Base-by-base conservation (phyloP, 2,797 vertebrate genomes). In the Tarsius wallacei region DNA sequence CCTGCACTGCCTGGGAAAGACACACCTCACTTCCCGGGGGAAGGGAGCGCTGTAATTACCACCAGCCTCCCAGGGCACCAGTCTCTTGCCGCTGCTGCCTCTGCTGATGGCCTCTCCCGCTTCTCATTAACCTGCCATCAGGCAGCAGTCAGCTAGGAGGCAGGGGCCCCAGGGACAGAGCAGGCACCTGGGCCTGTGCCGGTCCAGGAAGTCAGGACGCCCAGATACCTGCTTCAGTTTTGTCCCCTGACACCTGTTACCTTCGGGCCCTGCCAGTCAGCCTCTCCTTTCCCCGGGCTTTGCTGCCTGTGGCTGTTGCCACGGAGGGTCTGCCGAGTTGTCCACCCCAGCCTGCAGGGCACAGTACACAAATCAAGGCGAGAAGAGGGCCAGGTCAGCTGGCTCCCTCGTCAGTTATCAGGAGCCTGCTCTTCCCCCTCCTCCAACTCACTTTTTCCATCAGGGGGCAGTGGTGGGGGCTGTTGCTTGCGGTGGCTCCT, bases 221-320 rank as follows among this genome's bases (percentile, higher is more conserved):
- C 42, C 89, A 63, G 42, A 63, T 26, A 26, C 61, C 36, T 53
- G 71, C 91, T 76, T 93, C 36, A 42, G 83, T 71, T 66, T 88
- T 76, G 73, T 78, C 64, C 49, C 55, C 59, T 49, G 82, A 26
- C 74, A 68, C 70, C 78, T 55, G 96, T 98, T 98, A 99, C 99
- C 99, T 99, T 97, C 99, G 99, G 96, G 99, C 99, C 98, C 99
- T 99, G 95, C 99, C 99, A 0, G 99, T 99, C 98, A 99, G 98
- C 80, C 99, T 99, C 97, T 99, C 99, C 98, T 99, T 99, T 93
- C 99, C 99, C 98, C 99, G 99, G 85, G 99, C 99, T 98, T 99
- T 99, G 95, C 99, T 99, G 99, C 99, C 98, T 97, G 98, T 98
- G 87, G 99, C 99, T 1, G 98, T 98, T 6, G 99, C 98, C 74